A percentile compares a stretch with the other conserved stretches of the same genome.
Conservation (phyloP, 1,140 invertebrate species). For the Parapsyche elsis region DNA sequence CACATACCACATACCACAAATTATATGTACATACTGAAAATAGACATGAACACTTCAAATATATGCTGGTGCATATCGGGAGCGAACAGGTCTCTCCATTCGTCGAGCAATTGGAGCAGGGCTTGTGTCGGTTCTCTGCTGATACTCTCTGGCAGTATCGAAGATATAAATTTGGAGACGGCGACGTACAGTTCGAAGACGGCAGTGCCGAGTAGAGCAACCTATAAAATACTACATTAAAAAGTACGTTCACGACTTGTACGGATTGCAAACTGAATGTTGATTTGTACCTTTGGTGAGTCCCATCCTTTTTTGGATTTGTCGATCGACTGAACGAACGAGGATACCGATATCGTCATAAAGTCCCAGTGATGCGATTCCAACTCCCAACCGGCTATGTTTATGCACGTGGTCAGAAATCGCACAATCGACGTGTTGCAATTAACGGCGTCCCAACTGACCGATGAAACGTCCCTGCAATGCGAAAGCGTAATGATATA, state of each 20-base stretch:
- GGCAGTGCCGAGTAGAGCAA: slow-evolving; percentile 44
- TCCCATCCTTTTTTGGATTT: slow-evolving; percentile 51
- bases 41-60: slow-evolving; percentile 57
- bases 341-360: slow-evolving; percentile 52
- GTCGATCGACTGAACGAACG: slow-evolving; percentile 48
- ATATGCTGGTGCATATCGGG: slow-evolving; percentile 58
- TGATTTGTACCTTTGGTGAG: slow-evolving; percentile 42
- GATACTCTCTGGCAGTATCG: slow-evolving; percentile 44
- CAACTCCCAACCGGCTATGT: slow-evolving; percentile 48
- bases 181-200: slow-evolving; percentile 48
- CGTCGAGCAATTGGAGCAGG: slow-evolving; percentile 58
- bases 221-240: slow-evolving; percentile 44
- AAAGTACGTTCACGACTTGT: not conserved
- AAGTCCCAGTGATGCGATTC: slow-evolving; percentile 53
- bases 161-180: slow-evolving; percentile 51
- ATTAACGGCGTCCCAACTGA: slow-evolving; percentile 42
- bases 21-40: slow-evolving; percentile 41
- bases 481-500: not conserved
- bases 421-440: slow-evolving; percentile 48
- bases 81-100: slow-evolving; percentile 60
- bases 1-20: not conserved
- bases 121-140: slow-evolving; percentile 39
- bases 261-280: not conserved
- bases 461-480: slow-evolving; percentile 41
- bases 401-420: slow-evolving; percentile 44